A percentile compares a stretch with the other conserved stretches of the same genome.
Conservation (phyloP, 2,113 vertebrate species). For the Silurus glanis region DNA sequence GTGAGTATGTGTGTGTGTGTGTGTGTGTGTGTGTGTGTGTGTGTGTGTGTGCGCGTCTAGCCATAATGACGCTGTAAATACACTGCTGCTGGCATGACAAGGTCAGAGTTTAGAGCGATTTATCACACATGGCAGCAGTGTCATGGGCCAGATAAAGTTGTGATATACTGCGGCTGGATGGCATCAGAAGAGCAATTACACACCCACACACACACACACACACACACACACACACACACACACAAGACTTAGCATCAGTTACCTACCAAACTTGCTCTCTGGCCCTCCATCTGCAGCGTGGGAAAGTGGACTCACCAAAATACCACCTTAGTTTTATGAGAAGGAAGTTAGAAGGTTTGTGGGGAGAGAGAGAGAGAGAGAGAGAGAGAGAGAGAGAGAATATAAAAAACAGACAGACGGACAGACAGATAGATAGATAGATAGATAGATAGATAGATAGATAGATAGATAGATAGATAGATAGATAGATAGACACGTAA, state of each 20-base stretch:
- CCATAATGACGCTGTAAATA: conserved; percentile 15
- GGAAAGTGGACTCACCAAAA: conserved; percentile 62
- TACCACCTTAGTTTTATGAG: conserved; percentile 55
- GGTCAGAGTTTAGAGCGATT: conserved; percentile 64
- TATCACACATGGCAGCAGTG: conserved; percentile 55
- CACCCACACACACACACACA: conserved; percentile 19
- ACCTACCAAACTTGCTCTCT: conserved; percentile 53
- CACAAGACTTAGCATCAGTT: conserved; percentile 36
- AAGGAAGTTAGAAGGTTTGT: conserved; percentile 53
- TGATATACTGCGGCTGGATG: conserved; percentile 56
- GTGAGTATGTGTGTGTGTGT: conserved; percentile 3
- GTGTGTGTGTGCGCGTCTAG: conserved; percentile 12
- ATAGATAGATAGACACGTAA: too few species aligned
- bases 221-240: conserved; percentile 19
- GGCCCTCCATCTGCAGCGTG: conserved; percentile 56
- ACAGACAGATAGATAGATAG: neutral
- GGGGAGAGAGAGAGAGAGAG: conserved; percentile 48
- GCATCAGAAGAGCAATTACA: conserved; percentile 62
- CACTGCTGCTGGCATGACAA: conserved; percentile 30
- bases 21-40: conserved; percentile 17
- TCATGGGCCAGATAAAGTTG: conserved; percentile 60
- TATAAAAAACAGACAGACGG: neutral
- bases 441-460: neutral
- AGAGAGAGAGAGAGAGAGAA: conserved; percentile 41
- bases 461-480: conserved; percentile 51